phyloP scores from a whole-genome alignment of 2,797 vertebrate species.

The Sciaenops ocellatus region DNA sequence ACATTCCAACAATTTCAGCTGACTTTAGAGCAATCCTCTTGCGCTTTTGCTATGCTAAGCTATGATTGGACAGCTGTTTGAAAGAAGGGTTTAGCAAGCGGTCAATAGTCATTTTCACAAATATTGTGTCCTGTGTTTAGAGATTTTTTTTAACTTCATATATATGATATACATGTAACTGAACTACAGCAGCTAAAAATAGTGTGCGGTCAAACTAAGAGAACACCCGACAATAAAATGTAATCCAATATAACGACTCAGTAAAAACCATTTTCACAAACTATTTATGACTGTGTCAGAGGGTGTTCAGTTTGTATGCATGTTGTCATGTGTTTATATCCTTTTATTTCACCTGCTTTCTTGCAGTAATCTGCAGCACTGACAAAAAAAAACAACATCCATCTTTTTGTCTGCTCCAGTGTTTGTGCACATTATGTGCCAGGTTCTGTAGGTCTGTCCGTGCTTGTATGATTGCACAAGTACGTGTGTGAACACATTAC shows the following conservation, averaged over 20 bases:
- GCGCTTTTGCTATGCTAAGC: too few species aligned
- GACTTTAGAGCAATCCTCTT: too few species aligned
- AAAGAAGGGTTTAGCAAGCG: neutral
- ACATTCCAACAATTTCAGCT: neutral
- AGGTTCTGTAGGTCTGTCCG: neutral
- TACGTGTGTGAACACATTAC: slow-evolving; percentile 1
- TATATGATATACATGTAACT: neutral
- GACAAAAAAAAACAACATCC: neutral
- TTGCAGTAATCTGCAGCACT: neutral
- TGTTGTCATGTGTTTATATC: neutral
- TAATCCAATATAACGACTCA: neutral
- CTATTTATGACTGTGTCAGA: neutral
- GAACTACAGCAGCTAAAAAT: neutral
- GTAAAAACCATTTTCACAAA: neutral
- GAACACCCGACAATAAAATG: neutral
- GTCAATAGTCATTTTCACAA: neutral
- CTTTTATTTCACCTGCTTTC: neutral
- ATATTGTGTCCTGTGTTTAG: neutral
- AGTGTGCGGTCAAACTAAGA: neutral
- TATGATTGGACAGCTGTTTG: neutral
- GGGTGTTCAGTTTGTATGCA: neutral
- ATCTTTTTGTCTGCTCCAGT: slow-evolving; percentile 10
- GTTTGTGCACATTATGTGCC: slow-evolving; percentile 28
- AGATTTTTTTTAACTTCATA: neutral
- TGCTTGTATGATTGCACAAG: slow-evolving; percentile 29